Evolutionary conservation across 2,113 vertebrate genomes (phyloP).

Genomic region (Perognathus longimembris): DNA sequence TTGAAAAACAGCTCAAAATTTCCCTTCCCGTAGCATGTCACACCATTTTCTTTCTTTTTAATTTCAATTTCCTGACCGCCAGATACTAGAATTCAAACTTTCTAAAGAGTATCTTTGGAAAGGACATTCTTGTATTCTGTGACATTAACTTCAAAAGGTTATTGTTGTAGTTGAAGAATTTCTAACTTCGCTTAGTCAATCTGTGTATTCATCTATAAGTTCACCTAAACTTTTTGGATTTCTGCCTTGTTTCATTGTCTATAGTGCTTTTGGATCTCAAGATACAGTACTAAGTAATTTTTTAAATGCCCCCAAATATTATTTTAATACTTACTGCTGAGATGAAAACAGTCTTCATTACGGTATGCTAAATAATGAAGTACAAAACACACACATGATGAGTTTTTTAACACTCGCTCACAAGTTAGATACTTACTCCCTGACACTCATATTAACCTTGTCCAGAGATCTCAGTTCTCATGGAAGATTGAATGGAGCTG

Average conservation of each 20-base stretch:
- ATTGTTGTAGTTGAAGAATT: conserved; percentile 1
- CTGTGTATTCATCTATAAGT: conserved; percentile 14
- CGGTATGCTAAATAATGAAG: background rate
- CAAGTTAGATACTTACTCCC: background rate
- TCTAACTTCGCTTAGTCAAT: background rate
- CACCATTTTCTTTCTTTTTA: background rate
- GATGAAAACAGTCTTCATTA: background rate
- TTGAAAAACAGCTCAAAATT: background rate
- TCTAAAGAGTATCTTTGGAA: conserved; percentile 41
- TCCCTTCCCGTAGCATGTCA: background rate
- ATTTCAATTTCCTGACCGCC: background rate
- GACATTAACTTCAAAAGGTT: conserved; percentile 70
- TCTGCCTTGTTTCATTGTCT: background rate
- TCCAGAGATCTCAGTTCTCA: background rate
- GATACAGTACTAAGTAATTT: background rate
- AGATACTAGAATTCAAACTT: too few relatives aligned
- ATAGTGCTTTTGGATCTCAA: background rate
- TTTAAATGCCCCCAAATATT: background rate
- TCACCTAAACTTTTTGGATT: conserved; percentile 1
- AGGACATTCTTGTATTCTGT: conserved; percentile 52
- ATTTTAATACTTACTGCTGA: conserved; percentile 11
- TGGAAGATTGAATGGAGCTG: background rate
- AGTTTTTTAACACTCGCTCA: background rate
- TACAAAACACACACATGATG: too few relatives aligned
- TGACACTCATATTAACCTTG: background rate